A percentile compares a stretch with the other conserved stretches of the same genome.
phyloP scores from a whole-genome alignment of 2,888 invertebrate genomes.

The Caenorhabditis auriculariae region DNA sequence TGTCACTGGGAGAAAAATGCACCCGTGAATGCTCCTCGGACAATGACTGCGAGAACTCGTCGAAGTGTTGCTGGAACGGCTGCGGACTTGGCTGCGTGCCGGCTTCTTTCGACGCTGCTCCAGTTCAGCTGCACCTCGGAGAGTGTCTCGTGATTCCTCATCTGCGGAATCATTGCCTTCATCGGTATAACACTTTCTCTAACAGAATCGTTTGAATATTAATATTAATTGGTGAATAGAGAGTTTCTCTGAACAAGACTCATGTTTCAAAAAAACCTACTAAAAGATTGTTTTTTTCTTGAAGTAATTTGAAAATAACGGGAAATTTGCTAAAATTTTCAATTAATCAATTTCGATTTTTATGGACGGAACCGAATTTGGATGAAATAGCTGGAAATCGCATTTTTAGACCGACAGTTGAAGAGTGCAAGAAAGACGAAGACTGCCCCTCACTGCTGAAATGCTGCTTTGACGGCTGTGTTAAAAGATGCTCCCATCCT shows the following conservation, averaged over 20 bases:
- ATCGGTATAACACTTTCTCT: conserved; percentile 7
- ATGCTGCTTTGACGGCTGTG: conserved; percentile 59
- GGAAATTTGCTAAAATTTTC: too few relatives aligned
- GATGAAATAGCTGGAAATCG: too few relatives aligned
- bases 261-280: neutral
- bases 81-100: conserved; percentile 51
- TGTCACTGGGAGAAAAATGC: conserved; percentile 31
- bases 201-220: too few relatives aligned
- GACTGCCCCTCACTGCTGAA: conserved; percentile 52
- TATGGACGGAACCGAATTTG: too few relatives aligned
- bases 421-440: conserved; percentile 39
- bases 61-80: conserved; percentile 60
- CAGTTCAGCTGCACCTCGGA: conserved; percentile 18
- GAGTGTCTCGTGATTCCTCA: conserved; percentile 27
- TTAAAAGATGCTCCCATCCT: conserved; percentile 42
- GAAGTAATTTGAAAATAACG: neutral
- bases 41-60: conserved; percentile 36
- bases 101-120: neutral
- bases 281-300: neutral
- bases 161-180: conserved; percentile 35
- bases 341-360: too few relatives aligned
- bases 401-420: neutral
- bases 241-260: too few relatives aligned
- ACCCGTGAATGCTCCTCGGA: conserved; percentile 43
- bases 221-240: too few relatives aligned